These are phyloP conservation scores for Stomatorhinus ivindoensis DNA, from an alignment of 2,113 vertebrate species.

Conservation along the genomic window DNA sequence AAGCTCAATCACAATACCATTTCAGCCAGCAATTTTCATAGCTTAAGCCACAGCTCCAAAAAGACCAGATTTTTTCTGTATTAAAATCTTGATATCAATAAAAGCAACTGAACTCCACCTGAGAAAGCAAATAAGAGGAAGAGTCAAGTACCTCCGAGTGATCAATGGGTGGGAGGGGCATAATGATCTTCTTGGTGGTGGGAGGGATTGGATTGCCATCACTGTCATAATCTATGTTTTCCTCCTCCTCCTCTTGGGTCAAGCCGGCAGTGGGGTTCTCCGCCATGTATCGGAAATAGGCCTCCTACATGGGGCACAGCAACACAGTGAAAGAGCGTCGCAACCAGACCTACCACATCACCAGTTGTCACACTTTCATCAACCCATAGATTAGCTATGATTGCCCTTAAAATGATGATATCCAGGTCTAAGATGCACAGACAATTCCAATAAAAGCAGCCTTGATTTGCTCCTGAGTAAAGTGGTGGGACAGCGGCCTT, in stretches of 20 bases:
- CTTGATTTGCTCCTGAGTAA: not conserved
- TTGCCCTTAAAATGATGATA: not conserved
- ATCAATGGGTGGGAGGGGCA: slow-evolving; percentile 92
- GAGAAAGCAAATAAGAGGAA: not conserved
- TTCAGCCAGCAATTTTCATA: not conserved
- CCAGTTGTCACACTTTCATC: not conserved
- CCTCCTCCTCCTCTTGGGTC: slow-evolving; percentile 88
- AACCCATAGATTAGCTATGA: not conserved
- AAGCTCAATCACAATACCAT: not conserved
- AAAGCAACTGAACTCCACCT: not conserved
- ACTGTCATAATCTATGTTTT: slow-evolving; percentile 94
- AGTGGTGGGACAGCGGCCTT: not conserved
- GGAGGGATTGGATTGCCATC: slow-evolving; percentile 92
- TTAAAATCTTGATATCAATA: not conserved
- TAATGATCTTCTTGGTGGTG: slow-evolving; percentile 79
- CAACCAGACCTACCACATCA: not conserved
- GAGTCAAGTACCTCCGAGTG: slow-evolving; percentile 77
- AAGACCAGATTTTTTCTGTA: not conserved
- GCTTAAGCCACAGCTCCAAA: not conserved
- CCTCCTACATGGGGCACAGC: slow-evolving; percentile 81
- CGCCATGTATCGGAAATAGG: slow-evolving; percentile 98
- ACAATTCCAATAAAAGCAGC: not conserved
- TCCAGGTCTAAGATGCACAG: not conserved
- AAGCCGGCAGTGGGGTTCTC: slow-evolving; percentile 96
- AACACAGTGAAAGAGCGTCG: slow-evolving; percentile 27